Percentiles rank a stretch among this genome's conserved stretches.
These are phyloP conservation scores for Spodoptera littoralis DNA, from an alignment of 2,888 invertebrate genomes.

Conservation along the genomic window DNA sequence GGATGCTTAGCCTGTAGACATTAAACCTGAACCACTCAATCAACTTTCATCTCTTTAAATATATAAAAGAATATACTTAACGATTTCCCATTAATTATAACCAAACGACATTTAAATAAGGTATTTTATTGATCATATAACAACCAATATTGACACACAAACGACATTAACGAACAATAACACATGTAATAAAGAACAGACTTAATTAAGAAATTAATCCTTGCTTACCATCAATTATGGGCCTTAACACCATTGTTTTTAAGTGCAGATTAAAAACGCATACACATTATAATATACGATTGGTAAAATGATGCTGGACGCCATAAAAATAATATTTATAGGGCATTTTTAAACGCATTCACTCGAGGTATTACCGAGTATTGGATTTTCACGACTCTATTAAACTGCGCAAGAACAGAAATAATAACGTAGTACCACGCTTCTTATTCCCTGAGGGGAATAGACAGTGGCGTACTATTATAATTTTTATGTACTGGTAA, in stretches of 20 bases:
- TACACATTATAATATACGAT: constrained; percentile 35
- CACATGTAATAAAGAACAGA: constrained; percentile 1
- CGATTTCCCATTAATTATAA: no score
- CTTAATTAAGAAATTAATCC: constrained; percentile 33
- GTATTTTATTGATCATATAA: neutral
- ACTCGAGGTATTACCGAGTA: constrained; percentile 57
- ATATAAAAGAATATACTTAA: no score
- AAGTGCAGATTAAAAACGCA: constrained; percentile 33
- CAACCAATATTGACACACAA: constrained; percentile 1
- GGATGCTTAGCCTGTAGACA: no score
- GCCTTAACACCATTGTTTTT: constrained; percentile 32
- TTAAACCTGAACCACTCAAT: no score
- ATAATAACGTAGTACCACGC: constrained; percentile 61
- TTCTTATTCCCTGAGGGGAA: no score
- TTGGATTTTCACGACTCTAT: constrained; percentile 75
- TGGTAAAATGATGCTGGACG: constrained; percentile 47
- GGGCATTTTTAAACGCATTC: constrained; percentile 62
- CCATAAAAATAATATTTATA: constrained; percentile 66
- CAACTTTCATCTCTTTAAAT: no score
- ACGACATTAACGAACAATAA: neutral
- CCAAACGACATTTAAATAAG: no score
- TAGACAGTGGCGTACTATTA: no score
- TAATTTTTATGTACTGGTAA: no score
- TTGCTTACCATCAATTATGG: constrained; percentile 11
- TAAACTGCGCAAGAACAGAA: constrained; percentile 64